Evolutionary conservation across 1,140 invertebrate species (phyloP).

Genomic region (Drosophila ercepeae): DNA sequence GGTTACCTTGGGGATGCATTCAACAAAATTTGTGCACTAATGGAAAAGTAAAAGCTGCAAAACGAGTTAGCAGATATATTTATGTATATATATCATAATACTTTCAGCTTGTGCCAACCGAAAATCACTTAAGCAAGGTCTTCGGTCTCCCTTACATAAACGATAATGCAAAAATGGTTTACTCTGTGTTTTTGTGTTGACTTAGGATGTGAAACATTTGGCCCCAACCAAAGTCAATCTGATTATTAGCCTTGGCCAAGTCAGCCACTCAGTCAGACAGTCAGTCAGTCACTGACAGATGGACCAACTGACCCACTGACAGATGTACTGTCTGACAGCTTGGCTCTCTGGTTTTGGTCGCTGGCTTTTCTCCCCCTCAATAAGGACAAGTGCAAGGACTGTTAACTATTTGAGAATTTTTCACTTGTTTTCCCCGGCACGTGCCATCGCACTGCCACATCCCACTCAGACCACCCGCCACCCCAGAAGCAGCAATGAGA

Average conservation of each 20-base stretch:
- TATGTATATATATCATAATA: constrained; percentile 49
- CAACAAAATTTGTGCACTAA: constrained; percentile 72
- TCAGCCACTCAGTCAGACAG: background rate
- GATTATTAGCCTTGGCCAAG: constrained; percentile 61
- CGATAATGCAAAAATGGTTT: constrained; percentile 45
- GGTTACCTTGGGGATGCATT: constrained; percentile 74
- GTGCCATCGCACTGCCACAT: constrained; percentile 43
- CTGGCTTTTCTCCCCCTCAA: background rate
- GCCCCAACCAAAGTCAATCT: constrained; percentile 33
- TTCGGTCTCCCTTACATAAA: constrained; percentile 19
- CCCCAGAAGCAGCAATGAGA: constrained; percentile 15
- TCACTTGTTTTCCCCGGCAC: constrained; percentile 61
- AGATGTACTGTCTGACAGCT: constrained; percentile 37
- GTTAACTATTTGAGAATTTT: constrained; percentile 66
- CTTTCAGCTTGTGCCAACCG: constrained; percentile 21
- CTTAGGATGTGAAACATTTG: constrained; percentile 57
- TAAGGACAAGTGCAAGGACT: constrained; percentile 40
- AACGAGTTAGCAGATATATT: constrained; percentile 50
- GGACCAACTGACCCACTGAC: constrained; percentile 7
- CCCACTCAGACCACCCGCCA: background rate
- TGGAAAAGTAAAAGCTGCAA: constrained; percentile 74
- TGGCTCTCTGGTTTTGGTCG: constrained; percentile 14
- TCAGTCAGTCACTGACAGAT: background rate
- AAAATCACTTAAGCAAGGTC: constrained; percentile 61
- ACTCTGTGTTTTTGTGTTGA: constrained; percentile 46